Evolutionary conservation across 2,797 vertebrate genomes (phyloP).

Genomic region (Macropodus opercularis): DNA sequence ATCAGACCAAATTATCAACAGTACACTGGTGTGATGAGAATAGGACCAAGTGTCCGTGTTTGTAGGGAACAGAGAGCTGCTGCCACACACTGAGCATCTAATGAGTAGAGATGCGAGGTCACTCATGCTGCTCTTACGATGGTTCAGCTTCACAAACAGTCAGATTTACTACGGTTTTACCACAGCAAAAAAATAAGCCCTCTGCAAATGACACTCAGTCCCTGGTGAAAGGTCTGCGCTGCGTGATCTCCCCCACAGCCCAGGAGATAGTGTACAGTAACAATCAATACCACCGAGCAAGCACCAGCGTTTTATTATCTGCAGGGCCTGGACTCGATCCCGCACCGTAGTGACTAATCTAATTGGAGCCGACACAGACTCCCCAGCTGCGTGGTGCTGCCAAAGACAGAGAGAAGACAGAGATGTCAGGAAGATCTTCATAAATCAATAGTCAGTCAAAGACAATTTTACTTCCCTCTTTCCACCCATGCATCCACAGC

Average conservation of each 20-base stretch:
- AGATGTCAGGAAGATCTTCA: slow-evolving; percentile 49
- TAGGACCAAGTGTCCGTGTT: slow-evolving; percentile 6
- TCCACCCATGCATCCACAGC: slow-evolving; percentile 29
- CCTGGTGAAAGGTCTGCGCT: slow-evolving; percentile 32
- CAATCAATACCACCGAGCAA: slow-evolving; percentile 72
- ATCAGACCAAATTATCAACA: slow-evolving; percentile 3
- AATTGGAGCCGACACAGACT: slow-evolving; percentile 71
- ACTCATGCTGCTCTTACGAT: neutral
- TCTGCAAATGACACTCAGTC: slow-evolving; percentile 41
- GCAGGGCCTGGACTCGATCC: slow-evolving; percentile 52
- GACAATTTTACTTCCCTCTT: slow-evolving; percentile 34
- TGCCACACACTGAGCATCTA: slow-evolving; percentile 2
- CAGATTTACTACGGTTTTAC: slow-evolving; percentile 22
- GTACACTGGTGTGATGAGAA: neutral
- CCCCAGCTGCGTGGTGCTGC: slow-evolving; percentile 56
- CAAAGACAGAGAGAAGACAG: slow-evolving; percentile 55
- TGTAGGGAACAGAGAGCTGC: slow-evolving; percentile 4
- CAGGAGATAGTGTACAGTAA: slow-evolving; percentile 41
- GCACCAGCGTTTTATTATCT: slow-evolving; percentile 66
- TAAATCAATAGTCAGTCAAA: slow-evolving; percentile 66
- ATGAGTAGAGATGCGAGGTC: slow-evolving; percentile 13
- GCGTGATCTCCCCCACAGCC: slow-evolving; percentile 33
- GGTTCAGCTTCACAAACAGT: slow-evolving; percentile 31
- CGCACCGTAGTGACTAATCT: slow-evolving; percentile 62
- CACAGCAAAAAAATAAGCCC: slow-evolving; percentile 34